Conservation (phyloP, 2,113 vertebrate species). For the Gavialis gangeticus region DNA sequence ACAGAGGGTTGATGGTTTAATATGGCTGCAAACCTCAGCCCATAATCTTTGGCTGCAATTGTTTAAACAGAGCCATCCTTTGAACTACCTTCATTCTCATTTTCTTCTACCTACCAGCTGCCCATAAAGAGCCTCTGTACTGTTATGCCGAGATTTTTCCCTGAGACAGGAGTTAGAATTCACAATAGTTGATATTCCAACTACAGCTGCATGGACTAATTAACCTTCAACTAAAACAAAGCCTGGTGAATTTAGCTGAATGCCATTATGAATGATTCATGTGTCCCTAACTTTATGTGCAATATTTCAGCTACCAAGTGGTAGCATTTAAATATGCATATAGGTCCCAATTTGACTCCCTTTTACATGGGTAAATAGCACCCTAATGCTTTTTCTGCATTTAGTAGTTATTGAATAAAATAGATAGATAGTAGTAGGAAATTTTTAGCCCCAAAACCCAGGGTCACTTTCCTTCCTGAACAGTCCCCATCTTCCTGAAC, state of each 20-base stretch:
- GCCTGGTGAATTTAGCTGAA: background rate
- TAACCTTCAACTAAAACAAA: background rate
- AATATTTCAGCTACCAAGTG: background rate
- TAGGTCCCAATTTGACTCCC: no score
- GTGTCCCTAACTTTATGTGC: background rate
- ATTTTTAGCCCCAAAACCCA: background rate
- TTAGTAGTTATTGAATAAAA: no score
- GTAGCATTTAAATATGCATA: background rate
- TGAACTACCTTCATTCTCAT: background rate
- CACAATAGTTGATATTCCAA: background rate
- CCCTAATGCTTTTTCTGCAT: no score
- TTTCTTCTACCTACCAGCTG: background rate
- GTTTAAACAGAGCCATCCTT: background rate
- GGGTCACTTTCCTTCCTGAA: no score
- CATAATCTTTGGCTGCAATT: background rate
- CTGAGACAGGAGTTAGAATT: background rate
- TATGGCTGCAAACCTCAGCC: background rate
- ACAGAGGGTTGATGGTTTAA: background rate
- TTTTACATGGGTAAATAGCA: no score
- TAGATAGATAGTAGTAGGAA: no score
- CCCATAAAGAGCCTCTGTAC: background rate
- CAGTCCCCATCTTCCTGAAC: no score
- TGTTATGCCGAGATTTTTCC: background rate
- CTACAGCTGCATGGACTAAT: background rate
- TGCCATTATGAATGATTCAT: background rate